Percentiles rank a stretch among this genome's conserved stretches.
Conservation (phyloP, 2,113 vertebrate species). For the Oryzias javanicus region DNA sequence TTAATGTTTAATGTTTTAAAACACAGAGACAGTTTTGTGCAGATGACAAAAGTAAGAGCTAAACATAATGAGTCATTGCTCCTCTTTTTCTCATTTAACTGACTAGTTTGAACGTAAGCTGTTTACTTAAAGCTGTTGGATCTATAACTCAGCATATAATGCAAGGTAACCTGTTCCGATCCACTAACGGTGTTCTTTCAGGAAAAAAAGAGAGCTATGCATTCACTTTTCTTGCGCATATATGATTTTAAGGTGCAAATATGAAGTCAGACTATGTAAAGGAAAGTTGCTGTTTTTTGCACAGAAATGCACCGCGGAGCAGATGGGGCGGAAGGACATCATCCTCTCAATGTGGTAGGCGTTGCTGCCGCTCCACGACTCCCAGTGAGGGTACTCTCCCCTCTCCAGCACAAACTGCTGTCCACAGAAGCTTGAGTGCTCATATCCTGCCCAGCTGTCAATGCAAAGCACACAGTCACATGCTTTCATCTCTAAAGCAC, state of each 20-base stretch:
- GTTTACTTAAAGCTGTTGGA: too few species aligned
- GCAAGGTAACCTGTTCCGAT: too few species aligned
- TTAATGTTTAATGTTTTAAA: neutral
- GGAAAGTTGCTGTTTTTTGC: neutral
- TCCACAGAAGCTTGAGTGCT: conserved; percentile 93
- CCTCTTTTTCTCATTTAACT: too few species aligned
- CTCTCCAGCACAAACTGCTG: conserved; percentile 97
- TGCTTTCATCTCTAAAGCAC: neutral
- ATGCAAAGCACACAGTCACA: conserved; percentile 22
- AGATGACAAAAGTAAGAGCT: neutral
- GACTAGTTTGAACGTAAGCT: too few species aligned
- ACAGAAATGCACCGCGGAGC: conserved; percentile 86
- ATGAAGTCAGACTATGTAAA: neutral
- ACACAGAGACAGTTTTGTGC: neutral
- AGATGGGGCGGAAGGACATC: conserved; percentile 96
- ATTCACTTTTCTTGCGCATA: neutral
- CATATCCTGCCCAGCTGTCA: conserved; percentile 90
- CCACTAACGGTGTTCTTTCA: too few species aligned
- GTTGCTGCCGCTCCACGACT: conserved; percentile 96
- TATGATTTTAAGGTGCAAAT: neutral
- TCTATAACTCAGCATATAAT: too few species aligned
- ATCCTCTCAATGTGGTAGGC: conserved; percentile 95
- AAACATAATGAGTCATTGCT: neutral
- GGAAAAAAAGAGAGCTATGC: too few species aligned
- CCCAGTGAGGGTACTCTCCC: conserved; percentile 95